Evolutionary conservation across 1,140 invertebrate genomes (phyloP).

Genomic region (Drosophila persimilis): DNA sequence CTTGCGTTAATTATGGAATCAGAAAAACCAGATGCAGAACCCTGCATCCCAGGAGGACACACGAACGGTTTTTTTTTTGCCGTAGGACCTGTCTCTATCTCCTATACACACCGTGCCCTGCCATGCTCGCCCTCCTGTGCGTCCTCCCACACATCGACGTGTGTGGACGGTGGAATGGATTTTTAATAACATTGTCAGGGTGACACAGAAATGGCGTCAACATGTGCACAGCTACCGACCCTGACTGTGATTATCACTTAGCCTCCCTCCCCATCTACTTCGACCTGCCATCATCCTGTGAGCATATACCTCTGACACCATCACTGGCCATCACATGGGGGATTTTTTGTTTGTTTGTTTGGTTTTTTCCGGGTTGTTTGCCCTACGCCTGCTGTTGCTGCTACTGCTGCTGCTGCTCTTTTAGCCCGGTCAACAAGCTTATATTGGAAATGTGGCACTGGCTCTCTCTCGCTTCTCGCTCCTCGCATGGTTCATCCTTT

Average conservation of each 20-base stretch:
- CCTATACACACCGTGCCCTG: too few relatives aligned
- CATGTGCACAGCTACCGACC: conserved; percentile 61
- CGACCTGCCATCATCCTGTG: not conserved
- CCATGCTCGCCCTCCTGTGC: not conserved
- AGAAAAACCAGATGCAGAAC: too few relatives aligned
- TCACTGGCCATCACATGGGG: conserved; percentile 13
- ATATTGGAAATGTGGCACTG: conserved; percentile 49
- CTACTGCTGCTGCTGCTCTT: conserved; percentile 31
- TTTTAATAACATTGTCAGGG: conserved; percentile 79
- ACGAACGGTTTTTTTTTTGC: too few relatives aligned
- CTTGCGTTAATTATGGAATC: too few relatives aligned
- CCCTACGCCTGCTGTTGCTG: conserved; percentile 29
- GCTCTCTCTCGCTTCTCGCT: not conserved
- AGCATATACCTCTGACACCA: not conserved
- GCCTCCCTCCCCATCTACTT: not conserved
- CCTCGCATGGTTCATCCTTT: conserved; percentile 23
- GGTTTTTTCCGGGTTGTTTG: conserved; percentile 26
- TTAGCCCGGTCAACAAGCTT: conserved; percentile 39
- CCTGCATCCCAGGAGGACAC: too few relatives aligned
- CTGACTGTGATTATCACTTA: conserved; percentile 46
- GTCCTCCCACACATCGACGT: conserved; percentile 13
- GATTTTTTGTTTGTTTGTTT: conserved; percentile 70
- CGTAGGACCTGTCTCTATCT: too few relatives aligned
- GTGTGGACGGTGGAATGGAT: conserved; percentile 68
- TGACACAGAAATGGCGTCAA: conserved; percentile 63